Evolutionary conservation across 2,888 invertebrate species (phyloP), one percentile per base, ranked within the genome.

Genomic region (Crocallis elinguaria): DNA sequence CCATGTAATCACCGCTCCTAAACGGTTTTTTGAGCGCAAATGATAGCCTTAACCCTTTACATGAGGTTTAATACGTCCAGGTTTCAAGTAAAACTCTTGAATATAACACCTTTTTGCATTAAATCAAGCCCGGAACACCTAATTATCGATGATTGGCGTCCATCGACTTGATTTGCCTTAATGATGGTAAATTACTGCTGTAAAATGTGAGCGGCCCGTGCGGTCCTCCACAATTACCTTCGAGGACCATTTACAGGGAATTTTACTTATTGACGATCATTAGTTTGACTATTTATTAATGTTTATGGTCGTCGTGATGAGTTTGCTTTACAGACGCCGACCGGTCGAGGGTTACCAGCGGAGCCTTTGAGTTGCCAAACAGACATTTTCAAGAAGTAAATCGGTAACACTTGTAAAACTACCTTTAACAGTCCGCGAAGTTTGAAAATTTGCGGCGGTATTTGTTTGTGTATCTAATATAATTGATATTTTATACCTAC

Each of bases 91-190:
- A 72, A 64, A 64, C 45, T 65, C 66, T 66, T 46, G 62, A 70
- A 75, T 78, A 75, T 88, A 86, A 88, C 88, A 90, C 89, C 83
- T 88, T 87, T 87, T 86, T 85, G 78, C 73, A 73, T 71, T 82
- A 79, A 82, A 75, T 71, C 61, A 70, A 66, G 67, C 64, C 74
- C 71, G 79, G 78, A 85, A 86, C 83, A 82, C 77, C 78, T 86
- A 82, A 90, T 89, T 88, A 87, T 76, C 58, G 72, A 71, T 75
- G 80, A 90, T 88, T 82, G 85, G 76, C 80, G 71, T 82, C 83
- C 72, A 79, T 82, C 69, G 64, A 67, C 72, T 79, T 84, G 84
- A 87, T 87, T 88, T 82, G 79, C 79, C 76, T 73, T 88, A 88
- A 90, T 89, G 88, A 81, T 73, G 75, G 72, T 77, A 87, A 88